Evolutionary conservation across 2,888 invertebrate species (phyloP).

Genomic region (Acanthacorydalis orientalis): DNA sequence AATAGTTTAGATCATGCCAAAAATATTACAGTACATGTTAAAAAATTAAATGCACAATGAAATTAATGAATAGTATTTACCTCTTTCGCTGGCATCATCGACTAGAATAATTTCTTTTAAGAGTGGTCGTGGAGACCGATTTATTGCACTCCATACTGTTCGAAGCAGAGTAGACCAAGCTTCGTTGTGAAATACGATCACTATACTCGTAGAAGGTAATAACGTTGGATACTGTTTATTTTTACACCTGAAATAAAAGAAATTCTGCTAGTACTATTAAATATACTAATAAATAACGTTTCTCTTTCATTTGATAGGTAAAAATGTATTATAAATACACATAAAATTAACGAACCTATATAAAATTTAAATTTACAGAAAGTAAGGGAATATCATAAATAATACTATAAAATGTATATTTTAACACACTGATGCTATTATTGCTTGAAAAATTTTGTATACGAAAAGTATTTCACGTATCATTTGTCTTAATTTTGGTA

Average conservation of each 20-base stretch:
- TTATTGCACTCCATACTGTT: conserved; percentile 94
- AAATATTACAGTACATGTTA: background rate
- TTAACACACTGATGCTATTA: no score
- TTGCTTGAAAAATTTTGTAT: no score
- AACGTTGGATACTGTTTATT: conserved; percentile 58
- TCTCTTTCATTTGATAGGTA: background rate
- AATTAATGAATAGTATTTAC: conserved; percentile 26
- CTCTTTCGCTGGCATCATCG: conserved; percentile 93
- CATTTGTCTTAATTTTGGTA: no score
- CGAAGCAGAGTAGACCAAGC: conserved; percentile 93
- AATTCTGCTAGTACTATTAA: background rate
- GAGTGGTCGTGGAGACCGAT: conserved; percentile 74
- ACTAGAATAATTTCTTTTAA: conserved; percentile 92
- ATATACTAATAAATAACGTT: background rate
- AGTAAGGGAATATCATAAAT: no score
- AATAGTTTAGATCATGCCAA: background rate
- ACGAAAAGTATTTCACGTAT: no score
- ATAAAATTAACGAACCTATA: no score
- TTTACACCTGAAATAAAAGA: conserved; percentile 45
- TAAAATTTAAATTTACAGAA: no score
- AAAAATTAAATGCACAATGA: background rate
- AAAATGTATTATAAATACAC: background rate
- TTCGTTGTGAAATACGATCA: conserved; percentile 98
- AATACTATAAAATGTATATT: no score
- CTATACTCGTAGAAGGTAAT: conserved; percentile 86